These are phyloP conservation scores for Phrynosoma platyrhinos DNA, from an alignment of 2,113 vertebrate species.

Conservation along the genomic window DNA sequence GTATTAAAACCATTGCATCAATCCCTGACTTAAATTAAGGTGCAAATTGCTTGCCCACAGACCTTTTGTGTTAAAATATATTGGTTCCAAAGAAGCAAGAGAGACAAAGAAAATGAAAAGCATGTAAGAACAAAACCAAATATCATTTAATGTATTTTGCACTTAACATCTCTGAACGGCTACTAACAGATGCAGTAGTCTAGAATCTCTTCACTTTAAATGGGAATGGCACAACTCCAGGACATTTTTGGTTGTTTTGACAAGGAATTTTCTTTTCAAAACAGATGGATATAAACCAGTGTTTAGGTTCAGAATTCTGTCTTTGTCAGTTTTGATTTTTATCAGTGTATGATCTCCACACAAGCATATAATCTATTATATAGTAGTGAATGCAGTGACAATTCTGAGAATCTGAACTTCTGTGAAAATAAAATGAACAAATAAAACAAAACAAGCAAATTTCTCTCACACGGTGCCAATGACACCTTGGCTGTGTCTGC, in stretches of 20 bases:
- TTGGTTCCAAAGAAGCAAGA: background rate
- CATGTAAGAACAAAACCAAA: background rate
- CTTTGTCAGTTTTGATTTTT: background rate
- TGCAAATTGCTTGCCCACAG: constrained; percentile 29
- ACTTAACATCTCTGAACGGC: background rate
- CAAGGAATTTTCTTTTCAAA: background rate
- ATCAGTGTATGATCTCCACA: background rate
- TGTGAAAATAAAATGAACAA: background rate
- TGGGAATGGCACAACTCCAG: constrained; percentile 5
- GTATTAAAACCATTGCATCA: constrained; percentile 30
- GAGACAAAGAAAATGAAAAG: background rate
- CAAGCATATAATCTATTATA: background rate
- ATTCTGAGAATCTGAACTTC: background rate
- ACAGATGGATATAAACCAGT: background rate
- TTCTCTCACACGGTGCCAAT: background rate
- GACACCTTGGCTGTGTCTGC: too few relatives aligned
- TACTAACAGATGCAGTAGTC: background rate
- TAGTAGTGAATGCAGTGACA: background rate
- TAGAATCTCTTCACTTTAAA: background rate
- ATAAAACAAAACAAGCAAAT: background rate
- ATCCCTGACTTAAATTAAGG: constrained; percentile 18
- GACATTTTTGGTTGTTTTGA: constrained; percentile 22
- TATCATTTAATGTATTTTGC: constrained; percentile 14
- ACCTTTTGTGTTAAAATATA: background rate
- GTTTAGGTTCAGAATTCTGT: background rate